Evolutionary conservation across 2,888 invertebrate species (phyloP).

Genomic region (Pharmacophagus antenor): DNA sequence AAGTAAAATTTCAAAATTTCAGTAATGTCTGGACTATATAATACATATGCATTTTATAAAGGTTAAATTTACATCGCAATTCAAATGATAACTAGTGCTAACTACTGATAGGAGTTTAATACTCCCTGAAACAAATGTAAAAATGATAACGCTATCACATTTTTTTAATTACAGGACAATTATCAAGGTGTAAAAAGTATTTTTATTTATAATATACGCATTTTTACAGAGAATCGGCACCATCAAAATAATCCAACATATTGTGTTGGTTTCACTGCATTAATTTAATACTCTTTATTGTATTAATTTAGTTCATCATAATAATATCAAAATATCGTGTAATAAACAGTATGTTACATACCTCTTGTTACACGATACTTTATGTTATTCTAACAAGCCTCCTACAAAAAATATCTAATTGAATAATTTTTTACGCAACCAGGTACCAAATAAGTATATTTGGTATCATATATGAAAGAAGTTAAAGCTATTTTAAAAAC

Average conservation of each 20-base stretch:
- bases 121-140: background rate
- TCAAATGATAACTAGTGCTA: background rate
- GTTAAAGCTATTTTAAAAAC: too few species aligned
- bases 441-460: too few species aligned
- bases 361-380: too few species aligned
- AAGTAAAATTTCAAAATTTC: background rate
- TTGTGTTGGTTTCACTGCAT: background rate
- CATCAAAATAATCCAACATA: background rate
- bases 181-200: background rate
- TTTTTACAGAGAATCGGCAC: background rate
- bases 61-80: background rate
- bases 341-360: too few species aligned
- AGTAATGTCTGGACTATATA: background rate
- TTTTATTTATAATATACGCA: background rate
- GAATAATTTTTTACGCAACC: too few species aligned
- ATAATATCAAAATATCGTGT: too few species aligned
- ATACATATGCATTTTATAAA: background rate
- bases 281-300: too few species aligned
- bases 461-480: too few species aligned
- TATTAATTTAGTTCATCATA: too few species aligned
- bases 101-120: constrained; percentile 17
- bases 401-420: too few species aligned
- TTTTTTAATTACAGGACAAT: background rate
- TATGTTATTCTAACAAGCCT: too few species aligned
- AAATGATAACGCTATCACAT: background rate